Evolutionary conservation across 2,888 invertebrate species (phyloP), one percentile per base, ranked within the genome.

Genomic region (Brachypterus glaber): DNA sequence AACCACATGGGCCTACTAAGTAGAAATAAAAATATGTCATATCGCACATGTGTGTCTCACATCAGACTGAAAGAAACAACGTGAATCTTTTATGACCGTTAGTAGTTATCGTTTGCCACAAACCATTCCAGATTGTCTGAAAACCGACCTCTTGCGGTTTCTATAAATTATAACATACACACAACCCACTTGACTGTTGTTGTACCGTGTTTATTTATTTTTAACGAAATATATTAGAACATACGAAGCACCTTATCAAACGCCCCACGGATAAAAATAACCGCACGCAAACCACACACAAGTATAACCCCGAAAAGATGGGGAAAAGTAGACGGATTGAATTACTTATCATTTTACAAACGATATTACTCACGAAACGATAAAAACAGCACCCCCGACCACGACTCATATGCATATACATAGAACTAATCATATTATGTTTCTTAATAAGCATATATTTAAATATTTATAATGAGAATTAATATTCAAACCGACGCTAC

Each of bases 201-300:
- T 53, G 52, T n/a, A n/a, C n/a, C 51, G 55, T 58, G 59, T 59
- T 58, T 60, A 53, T 59, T 59, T 59, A 52, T 52, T 50, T 56
- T 56, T 49, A 51, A 50, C 54, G 49, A 53, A 54, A 58, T 55
- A 55, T 57, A n/a, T n/a, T n/a, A n/a, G n/a, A n/a, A n/a, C n/a
- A n/a, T n/a, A n/a, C n/a, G n/a, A n/a, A n/a, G n/a, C n/a, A n/a
- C n/a, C n/a, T 54, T 50, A 52, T 46, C 47, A 43, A 43, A 40
- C 43, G 48, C 46, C 50, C 49, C 49, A 47, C 49, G 53, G 47
- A 48, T 51, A 50, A 48, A 51, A 52, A 53, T 53, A 52, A 53
- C 47, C 52, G 47, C 54, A 56, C 54, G 54, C 54, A 47, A 53
- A 41, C 34, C 30, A 39, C 35, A 39, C 37, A 36, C 42, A 45